These are phyloP conservation scores for Rissa tridactyla DNA, from an alignment of 2,113 vertebrate genomes.

Conservation along the genomic window DNA sequence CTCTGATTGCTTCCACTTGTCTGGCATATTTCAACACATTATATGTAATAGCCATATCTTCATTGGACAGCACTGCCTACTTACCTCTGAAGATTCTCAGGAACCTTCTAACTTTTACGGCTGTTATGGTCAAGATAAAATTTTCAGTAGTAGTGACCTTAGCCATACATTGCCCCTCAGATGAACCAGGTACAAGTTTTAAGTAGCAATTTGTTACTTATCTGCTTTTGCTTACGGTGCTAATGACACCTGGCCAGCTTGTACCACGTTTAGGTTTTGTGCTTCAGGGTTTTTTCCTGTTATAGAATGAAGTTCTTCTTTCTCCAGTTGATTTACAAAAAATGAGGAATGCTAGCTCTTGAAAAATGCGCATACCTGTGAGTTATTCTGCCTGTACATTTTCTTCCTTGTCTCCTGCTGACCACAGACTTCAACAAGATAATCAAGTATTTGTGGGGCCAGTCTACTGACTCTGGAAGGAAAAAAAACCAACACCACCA, in stretches of 20 bases:
- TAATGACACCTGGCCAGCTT: background rate
- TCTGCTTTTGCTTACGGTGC: background rate
- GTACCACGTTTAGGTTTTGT: background rate
- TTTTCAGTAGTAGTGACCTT: background rate
- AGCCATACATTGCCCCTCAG: background rate
- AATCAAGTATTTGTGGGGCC: background rate
- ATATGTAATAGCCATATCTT: background rate
- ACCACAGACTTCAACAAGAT: background rate
- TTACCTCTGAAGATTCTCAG: background rate
- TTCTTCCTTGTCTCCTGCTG: background rate
- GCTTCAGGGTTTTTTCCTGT: background rate
- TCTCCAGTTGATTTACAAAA: background rate
- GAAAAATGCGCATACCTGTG: background rate
- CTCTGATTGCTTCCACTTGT: background rate
- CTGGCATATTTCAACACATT: background rate
- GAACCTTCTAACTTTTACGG: background rate
- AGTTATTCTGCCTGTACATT: background rate
- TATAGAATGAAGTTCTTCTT: background rate
- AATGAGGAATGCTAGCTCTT: background rate
- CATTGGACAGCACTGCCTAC: background rate
- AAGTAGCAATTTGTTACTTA: background rate
- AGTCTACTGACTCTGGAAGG: background rate
- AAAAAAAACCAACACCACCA: background rate
- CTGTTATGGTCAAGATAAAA: background rate
- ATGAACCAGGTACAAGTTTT: background rate